Evolutionary conservation across 2,113 vertebrate species (phyloP).

Genomic region (human (Homo sapiens)): DNA sequence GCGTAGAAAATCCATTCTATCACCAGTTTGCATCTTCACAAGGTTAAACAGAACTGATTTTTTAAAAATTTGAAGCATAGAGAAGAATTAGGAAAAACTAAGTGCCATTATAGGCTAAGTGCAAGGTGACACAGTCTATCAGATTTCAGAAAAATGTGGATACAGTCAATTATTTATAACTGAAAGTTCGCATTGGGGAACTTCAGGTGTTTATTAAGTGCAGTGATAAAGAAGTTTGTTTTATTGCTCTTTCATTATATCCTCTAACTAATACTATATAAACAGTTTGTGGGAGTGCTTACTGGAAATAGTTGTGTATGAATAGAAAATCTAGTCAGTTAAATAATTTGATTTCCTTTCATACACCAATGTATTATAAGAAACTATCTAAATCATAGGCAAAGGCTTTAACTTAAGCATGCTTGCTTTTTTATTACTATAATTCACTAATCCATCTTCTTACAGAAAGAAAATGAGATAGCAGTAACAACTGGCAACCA

Average conservation of each 20-base stretch:
- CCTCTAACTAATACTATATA: background rate
- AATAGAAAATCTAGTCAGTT: background rate
- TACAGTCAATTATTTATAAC: background rate
- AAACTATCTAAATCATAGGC: background rate
- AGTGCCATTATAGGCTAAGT: background rate
- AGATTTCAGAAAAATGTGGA: background rate
- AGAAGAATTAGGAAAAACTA: background rate
- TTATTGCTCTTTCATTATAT: background rate
- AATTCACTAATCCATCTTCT: constrained; percentile 28
- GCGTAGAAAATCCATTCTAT: background rate
- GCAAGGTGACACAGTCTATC: background rate
- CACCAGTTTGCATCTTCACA: background rate
- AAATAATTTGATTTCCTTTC: background rate
- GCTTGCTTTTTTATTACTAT: constrained; percentile 25
- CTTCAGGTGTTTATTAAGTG: background rate
- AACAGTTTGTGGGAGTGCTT: background rate
- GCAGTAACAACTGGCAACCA: background rate
- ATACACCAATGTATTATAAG: background rate
- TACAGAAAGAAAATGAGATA: background rate
- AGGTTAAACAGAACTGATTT: background rate
- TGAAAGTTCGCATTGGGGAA: background rate
- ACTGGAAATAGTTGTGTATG: background rate
- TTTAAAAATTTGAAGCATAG: background rate
- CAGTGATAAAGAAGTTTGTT: background rate
- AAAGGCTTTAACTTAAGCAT: background rate